phyloP scores from a whole-genome alignment of 2,888 invertebrate genomes.

The Polyploca ridens region DNA sequence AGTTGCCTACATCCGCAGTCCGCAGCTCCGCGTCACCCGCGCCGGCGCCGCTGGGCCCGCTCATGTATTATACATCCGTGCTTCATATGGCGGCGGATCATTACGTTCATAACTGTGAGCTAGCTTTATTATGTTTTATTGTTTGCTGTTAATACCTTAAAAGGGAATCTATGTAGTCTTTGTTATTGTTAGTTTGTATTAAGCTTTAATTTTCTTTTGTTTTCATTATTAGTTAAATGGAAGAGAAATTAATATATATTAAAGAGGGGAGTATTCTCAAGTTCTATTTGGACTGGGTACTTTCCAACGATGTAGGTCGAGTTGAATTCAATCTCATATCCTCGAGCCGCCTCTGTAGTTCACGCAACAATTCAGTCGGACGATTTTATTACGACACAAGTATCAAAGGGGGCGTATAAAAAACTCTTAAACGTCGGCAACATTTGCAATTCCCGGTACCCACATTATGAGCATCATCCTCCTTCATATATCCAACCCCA shows the following conservation, averaged over 20 bases:
- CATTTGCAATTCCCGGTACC: no score
- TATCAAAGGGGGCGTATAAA: no score
- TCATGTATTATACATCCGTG: neutral
- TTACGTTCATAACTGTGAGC: constrained; percentile 2
- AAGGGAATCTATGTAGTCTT: neutral
- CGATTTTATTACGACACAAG: no score
- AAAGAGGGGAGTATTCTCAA: no score
- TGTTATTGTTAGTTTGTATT: neutral
- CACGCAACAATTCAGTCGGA: no score
- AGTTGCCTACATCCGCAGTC: neutral
- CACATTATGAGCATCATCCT: neutral
- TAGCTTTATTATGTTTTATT: neutral
- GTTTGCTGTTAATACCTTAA: neutral
- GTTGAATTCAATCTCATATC: no score
- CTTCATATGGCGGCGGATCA: neutral
- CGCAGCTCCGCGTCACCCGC: neutral
- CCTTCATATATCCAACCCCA: neutral
- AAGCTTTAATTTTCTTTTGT: no score
- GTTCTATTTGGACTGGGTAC: no score
- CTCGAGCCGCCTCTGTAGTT: no score
- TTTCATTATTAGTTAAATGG: neutral
- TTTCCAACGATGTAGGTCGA: no score
- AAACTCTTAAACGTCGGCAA: no score
- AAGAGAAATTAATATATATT: no score
- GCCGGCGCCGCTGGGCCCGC: neutral